Conservation (phyloP, 2,888 invertebrate species). For the Xylophagus ater region DNA sequence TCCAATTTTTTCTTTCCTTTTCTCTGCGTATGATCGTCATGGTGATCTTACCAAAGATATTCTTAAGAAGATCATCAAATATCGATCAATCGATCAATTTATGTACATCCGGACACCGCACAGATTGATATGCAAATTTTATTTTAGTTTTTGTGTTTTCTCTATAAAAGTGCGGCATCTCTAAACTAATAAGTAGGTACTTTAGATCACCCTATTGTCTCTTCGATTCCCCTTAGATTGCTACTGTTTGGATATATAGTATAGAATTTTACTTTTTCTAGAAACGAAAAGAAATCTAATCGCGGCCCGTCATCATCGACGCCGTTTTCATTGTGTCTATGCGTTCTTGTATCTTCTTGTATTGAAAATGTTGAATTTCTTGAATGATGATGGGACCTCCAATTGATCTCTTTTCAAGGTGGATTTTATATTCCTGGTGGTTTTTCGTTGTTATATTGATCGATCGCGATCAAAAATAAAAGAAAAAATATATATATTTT, state of each 20-base stretch:
- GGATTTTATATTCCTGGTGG: neutral
- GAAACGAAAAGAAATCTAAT: slow-evolving; percentile 5
- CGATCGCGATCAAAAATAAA: too few species aligned
- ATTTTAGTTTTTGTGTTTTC: slow-evolving; percentile 5
- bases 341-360: neutral
- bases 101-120: slow-evolving; percentile 34
- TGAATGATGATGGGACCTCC: slow-evolving; percentile 5
- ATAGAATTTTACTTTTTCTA: neutral
- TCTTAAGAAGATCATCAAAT: too few species aligned
- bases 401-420: too few species aligned
- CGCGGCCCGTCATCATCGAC: slow-evolving; percentile 14
- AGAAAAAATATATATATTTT: too few species aligned
- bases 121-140: slow-evolving; percentile 22
- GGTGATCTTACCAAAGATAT: too few species aligned
- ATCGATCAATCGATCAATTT: slow-evolving; percentile 36
- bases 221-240: slow-evolving; percentile 5
- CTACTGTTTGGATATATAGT: neutral
- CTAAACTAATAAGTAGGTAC: too few species aligned
- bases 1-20: too few species aligned
- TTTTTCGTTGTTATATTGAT: too few species aligned
- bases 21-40: too few species aligned
- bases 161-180: neutral
- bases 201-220: too few species aligned
- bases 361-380: neutral
- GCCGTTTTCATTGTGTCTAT: slow-evolving; percentile 3